Evolutionary conservation across 2,113 vertebrate genomes (phyloP).

Genomic region (Forbesichthys agassizii): DNA sequence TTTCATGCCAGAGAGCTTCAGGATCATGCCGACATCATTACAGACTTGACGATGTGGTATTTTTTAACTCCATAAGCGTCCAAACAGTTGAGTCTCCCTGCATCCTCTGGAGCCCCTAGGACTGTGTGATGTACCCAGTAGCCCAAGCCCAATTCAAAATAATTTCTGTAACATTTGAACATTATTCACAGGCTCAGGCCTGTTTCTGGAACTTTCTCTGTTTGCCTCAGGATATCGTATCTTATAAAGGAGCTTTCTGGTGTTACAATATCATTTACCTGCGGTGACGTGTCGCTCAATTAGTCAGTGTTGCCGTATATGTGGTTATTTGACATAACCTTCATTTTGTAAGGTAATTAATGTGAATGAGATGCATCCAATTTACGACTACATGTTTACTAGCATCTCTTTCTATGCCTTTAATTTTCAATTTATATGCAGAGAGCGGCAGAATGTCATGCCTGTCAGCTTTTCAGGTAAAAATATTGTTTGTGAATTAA

Average conservation of each 20-base stretch:
- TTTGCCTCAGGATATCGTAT: slow-evolving; percentile 2
- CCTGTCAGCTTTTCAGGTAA: no score
- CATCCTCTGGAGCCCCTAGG: slow-evolving; percentile 33
- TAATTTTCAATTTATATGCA: slow-evolving; percentile 27
- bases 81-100: slow-evolving; percentile 14
- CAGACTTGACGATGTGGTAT: no score
- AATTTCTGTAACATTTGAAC: slow-evolving; percentile 21
- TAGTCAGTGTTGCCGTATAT: neutral
- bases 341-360: neutral
- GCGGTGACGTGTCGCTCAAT: neutral
- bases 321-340: neutral
- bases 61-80: slow-evolving; percentile 34
- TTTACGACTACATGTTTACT: neutral
- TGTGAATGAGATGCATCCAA: neutral
- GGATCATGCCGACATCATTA: no score
- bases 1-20: no score
- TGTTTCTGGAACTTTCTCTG: neutral
- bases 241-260: neutral
- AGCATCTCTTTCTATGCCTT: neutral
- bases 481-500: no score
- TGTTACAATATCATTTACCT: neutral
- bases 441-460: neutral
- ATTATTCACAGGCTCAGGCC: neutral
- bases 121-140: slow-evolving; percentile 37
- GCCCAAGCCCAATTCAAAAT: slow-evolving; percentile 21